Percentiles rank a stretch among this genome's conserved stretches.
phyloP scores from a whole-genome alignment of 2,797 vertebrate species.

The Alca torda region DNA sequence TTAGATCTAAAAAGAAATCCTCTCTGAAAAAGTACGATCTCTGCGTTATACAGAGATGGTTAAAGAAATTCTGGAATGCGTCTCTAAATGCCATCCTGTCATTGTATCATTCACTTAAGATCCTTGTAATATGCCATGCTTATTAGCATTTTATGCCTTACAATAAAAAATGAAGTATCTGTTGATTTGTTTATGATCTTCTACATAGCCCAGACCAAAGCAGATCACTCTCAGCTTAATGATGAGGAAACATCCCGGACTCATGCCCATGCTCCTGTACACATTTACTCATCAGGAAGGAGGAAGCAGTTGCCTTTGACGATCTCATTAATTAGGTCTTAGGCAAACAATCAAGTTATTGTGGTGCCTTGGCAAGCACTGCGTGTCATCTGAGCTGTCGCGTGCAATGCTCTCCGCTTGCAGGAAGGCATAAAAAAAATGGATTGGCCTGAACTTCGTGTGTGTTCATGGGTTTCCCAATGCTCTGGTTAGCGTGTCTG shows the following conservation, averaged over 20 bases:
- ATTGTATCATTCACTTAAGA: not conserved
- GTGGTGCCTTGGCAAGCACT: not conserved
- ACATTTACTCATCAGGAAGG: not conserved
- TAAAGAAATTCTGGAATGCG: not conserved
- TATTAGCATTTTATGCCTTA: not conserved
- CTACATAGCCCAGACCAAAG: not conserved
- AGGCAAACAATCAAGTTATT: not conserved
- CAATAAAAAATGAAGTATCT: not conserved
- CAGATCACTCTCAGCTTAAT: not conserved
- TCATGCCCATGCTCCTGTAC: not conserved
- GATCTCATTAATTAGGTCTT: not conserved
- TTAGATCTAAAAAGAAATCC: not conserved
- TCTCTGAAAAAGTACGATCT: not conserved
- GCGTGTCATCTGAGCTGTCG: rapidly evolving
- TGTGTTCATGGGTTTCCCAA: not conserved
- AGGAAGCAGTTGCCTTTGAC: not conserved
- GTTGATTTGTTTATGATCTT: not conserved
- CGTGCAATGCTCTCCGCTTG: rapidly evolving
- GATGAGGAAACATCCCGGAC: not conserved
- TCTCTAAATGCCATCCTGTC: not conserved
- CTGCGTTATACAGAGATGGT: not conserved
- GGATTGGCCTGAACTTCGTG: not conserved
- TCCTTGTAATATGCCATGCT: not conserved
- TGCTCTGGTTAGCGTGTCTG: rapidly evolving
- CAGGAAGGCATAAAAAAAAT: not conserved